Evolutionary conservation across 1,140 invertebrate species (phyloP).

Genomic region (Stratiolaelaps scimitus): DNA sequence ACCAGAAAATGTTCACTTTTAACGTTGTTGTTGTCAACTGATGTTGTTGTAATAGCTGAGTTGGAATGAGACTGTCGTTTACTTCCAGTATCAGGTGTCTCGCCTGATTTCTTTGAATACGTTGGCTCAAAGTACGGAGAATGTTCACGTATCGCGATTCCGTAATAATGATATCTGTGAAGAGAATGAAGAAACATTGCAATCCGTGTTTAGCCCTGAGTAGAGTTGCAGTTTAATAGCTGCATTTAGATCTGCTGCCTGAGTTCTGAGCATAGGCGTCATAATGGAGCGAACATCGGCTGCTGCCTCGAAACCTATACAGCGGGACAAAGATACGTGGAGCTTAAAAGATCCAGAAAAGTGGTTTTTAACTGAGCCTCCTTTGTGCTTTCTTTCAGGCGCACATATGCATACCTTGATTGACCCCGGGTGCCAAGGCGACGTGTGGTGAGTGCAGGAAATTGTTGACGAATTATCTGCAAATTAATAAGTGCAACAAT

Average conservation of each 20-base stretch:
- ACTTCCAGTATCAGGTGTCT: constrained; percentile 36
- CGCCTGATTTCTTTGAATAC: constrained; percentile 45
- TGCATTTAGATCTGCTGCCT: no score
- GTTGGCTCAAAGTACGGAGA: constrained; percentile 46
- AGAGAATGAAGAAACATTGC: constrained; percentile 28
- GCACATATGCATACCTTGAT: constrained; percentile 42
- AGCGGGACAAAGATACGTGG: no score
- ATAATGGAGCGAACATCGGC: no score
- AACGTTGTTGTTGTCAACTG: neutral
- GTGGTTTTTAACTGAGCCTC: neutral
- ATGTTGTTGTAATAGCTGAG: neutral
- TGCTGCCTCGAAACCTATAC: no score
- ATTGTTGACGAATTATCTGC: constrained; percentile 49
- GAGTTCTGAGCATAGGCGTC: no score
- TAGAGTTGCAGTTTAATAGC: no score
- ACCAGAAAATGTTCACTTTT: neutral
- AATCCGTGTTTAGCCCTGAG: no score
- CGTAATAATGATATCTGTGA: constrained; percentile 48
- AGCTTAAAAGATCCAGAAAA: no score
- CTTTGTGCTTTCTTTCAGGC: neutral
- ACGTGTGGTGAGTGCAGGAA: constrained; percentile 47
- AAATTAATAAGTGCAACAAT: constrained; percentile 27
- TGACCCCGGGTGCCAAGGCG: constrained; percentile 48
- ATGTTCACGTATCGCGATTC: constrained; percentile 44
- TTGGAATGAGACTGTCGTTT: constrained; percentile 19